Base-by-base conservation (phyloP, 2,113 vertebrate species). In the Tricholaema leucomelas region DNA sequence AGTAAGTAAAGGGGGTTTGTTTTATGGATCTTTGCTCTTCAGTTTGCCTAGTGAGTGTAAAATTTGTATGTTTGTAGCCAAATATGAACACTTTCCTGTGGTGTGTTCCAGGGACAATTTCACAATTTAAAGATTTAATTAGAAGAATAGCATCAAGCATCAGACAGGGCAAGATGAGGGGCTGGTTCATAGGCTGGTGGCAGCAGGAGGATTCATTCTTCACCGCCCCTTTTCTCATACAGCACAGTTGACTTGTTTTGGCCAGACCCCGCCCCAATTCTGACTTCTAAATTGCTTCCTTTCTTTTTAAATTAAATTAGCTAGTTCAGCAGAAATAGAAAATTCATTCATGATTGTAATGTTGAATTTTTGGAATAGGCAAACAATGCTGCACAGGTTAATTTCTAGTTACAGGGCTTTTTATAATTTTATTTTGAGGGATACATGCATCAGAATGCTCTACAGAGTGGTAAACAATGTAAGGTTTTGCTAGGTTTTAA, bases 1-100 rank as follows among this genome's bases (percentile, higher is more conserved):
- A 99, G 99, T 99, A 98, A 99, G 99, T 99, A 35, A 36, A 44
- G 58, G 13, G 2, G 46, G 24, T 4, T 84, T 61, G 91, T 59
- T 79, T 44, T 59, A 8, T n/a, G 85, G 61, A 36, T 95, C 15
- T 1, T 78, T 8, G 4, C 48, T 65, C 67, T 87, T 79, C 55
- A 42, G 56, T 54, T 92, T 85, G 44, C 52, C 60, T 35, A 4
- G 0, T 3, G 48, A 71, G 12, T 38, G 54, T 82, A 85, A 84
- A 52, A 54, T 13, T 36, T 52, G 36, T 2, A 0, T 71, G 9
- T 83, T 55, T 30, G 35, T 38, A 36, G 19, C 36, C 11, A 3
- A 30, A 30, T n/a, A 3, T 15, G 9, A 65, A 2, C 27, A 1
- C 36, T 8, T 27, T 21, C n/a, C 36, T 28, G 56, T 17, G 36